Evolutionary conservation across 2,888 invertebrate genomes (phyloP).

Genomic region (Pterostichus madidus): DNA sequence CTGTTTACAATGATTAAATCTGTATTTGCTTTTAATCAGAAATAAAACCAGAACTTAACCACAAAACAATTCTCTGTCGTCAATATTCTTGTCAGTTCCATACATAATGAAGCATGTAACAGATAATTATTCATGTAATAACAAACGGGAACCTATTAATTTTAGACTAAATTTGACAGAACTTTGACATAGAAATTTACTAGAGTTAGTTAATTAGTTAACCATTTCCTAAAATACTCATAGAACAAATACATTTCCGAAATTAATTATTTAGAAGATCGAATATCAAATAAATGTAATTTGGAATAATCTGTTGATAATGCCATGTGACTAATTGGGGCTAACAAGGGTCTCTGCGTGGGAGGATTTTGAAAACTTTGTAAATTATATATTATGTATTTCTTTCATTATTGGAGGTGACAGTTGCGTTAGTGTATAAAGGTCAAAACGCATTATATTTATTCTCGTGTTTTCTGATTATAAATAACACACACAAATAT

Average conservation of each 20-base stretch:
- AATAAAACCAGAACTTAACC: background rate
- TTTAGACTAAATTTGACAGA: background rate
- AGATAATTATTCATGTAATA: background rate
- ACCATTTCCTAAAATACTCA: background rate
- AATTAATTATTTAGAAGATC: constrained; percentile 8
- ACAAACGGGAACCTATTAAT: constrained; percentile 1
- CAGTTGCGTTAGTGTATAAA: too few relatives aligned
- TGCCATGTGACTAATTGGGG: background rate
- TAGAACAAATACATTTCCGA: background rate
- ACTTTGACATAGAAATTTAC: background rate
- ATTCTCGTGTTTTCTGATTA: too few relatives aligned
- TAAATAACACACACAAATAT: too few relatives aligned
- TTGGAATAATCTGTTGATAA: background rate
- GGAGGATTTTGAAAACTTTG: too few relatives aligned
- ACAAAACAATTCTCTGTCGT: background rate
- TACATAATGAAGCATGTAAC: background rate
- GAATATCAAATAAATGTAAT: constrained; percentile 4
- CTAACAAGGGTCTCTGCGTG: too few relatives aligned
- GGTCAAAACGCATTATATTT: too few relatives aligned
- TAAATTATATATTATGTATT: too few relatives aligned
- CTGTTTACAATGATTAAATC: constrained; percentile 7
- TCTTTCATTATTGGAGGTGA: too few relatives aligned
- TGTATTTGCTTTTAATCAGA: constrained; percentile 15
- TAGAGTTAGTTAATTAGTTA: background rate
- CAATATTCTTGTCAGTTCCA: background rate